Evolutionary conservation across 2,113 vertebrate species (phyloP).

Genomic region (Aptenodytes forsteri): DNA sequence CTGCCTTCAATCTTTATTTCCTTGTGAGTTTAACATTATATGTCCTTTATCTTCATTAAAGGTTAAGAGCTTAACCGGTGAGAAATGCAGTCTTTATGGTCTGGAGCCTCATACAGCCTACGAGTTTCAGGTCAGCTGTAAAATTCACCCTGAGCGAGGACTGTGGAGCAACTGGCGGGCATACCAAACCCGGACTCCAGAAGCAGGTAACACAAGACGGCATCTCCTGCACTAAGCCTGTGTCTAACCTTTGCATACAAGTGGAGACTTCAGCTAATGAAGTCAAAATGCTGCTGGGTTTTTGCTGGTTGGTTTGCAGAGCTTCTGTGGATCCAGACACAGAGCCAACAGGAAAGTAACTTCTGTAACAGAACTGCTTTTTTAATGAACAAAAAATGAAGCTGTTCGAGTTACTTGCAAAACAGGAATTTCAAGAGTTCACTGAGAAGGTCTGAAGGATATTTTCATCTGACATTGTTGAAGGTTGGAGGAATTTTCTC

Average conservation of each 20-base stretch:
- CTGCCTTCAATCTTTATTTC: background rate
- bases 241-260: background rate
- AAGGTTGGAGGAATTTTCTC: background rate
- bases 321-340: fast-evolving
- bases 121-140: constrained; percentile 75
- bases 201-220: constrained; percentile 51
- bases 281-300: background rate
- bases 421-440: background rate
- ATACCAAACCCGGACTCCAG: background rate
- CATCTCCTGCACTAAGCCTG: background rate
- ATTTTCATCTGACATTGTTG: fast-evolving
- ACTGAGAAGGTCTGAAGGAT: background rate
- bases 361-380: background rate
- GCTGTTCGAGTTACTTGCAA: fast-evolving
- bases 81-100: background rate
- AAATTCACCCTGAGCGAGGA: constrained; percentile 33
- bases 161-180: constrained; percentile 75
- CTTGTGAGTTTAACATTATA: fast-evolving
- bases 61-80: constrained; percentile 16
- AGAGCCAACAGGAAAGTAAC: background rate
- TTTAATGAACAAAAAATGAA: fast-evolving
- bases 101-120: constrained; percentile 73
- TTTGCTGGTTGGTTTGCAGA: background rate
- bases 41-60: background rate
- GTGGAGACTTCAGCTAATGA: fast-evolving